A percentile compares a stretch with the other conserved stretches of the same genome.
phyloP scores from a whole-genome alignment of 1,140 invertebrate species.

The Latrodectus geometricus region DNA sequence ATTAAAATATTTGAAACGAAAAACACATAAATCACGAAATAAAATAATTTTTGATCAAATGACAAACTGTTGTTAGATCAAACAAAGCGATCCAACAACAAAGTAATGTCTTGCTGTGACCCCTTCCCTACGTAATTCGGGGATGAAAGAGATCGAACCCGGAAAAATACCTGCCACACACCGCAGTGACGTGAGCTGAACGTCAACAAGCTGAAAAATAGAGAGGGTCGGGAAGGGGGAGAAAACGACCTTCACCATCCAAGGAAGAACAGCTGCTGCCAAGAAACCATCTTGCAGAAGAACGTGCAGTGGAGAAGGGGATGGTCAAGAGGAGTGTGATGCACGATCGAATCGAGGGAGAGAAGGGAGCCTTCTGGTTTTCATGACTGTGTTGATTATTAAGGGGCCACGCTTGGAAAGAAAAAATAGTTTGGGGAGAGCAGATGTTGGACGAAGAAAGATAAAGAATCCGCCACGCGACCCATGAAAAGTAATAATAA shows the following conservation, averaged over 20 bases:
- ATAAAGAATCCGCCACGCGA: slow-evolving; percentile 42
- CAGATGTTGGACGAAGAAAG: slow-evolving; percentile 1
- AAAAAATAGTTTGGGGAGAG: not conserved
- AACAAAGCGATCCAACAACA: too few relatives aligned
- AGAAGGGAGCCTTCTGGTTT: not conserved
- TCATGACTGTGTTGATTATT: not conserved
- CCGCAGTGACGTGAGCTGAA: not conserved
- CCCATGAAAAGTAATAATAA: not conserved
- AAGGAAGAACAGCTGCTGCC: not conserved
- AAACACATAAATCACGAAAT: too few relatives aligned
- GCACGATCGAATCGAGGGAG: not conserved
- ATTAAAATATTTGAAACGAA: too few relatives aligned
- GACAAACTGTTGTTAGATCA: too few relatives aligned
- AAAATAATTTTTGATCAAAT: too few relatives aligned
- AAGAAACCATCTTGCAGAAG: not conserved
- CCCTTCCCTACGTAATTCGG: not conserved
- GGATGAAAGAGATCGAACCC: not conserved
- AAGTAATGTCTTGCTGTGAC: too few relatives aligned
- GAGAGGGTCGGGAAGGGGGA: not conserved
- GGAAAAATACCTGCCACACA: not conserved
- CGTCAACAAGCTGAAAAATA: not conserved
- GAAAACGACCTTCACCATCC: not conserved
- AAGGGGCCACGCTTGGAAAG: not conserved
- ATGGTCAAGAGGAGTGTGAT: not conserved
- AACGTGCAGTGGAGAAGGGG: not conserved